Conservation (phyloP, 2,888 invertebrate species). For the Diadegma fenestrale region DNA sequence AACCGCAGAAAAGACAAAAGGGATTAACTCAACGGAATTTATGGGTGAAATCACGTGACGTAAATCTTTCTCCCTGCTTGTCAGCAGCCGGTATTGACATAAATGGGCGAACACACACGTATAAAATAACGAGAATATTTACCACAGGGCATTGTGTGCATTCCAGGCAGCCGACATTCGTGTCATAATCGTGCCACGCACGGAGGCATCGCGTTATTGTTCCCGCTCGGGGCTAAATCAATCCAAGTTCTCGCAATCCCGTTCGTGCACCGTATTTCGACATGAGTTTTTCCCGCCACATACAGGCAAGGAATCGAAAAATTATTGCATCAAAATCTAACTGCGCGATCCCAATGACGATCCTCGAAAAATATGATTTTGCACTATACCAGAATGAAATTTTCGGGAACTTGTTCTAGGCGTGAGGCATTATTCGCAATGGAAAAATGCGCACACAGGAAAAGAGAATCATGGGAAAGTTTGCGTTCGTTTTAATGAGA, state of each 20-base stretch:
- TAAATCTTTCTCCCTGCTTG: neutral
- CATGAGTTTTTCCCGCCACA: slow-evolving; percentile 20
- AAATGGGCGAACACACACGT: neutral
- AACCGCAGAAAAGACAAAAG: neutral
- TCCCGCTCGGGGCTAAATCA: slow-evolving; percentile 68
- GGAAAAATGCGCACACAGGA: neutral
- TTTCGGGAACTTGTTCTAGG: no score
- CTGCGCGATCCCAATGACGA: slow-evolving; percentile 17
- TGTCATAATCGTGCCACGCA: slow-evolving; percentile 77
- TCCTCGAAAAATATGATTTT: neutral
- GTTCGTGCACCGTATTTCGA: slow-evolving; percentile 34
- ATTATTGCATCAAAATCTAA: neutral
- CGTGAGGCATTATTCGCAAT: no score
- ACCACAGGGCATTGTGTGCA: slow-evolving; percentile 73
- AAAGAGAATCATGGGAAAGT: slow-evolving; percentile 12
- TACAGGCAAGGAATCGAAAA: neutral
- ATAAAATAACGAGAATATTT: slow-evolving; percentile 61
- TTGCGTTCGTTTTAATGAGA: neutral
- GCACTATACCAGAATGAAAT: no score
- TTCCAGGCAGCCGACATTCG: slow-evolving; percentile 74
- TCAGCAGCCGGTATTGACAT: slow-evolving; percentile 17
- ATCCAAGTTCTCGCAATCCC: slow-evolving; percentile 22
- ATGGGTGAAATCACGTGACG: neutral
- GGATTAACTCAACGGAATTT: neutral
- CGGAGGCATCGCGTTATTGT: slow-evolving; percentile 67